A percentile compares a stretch with the other conserved stretches of the same genome.
Conservation (phyloP, 2,797 vertebrate species). For the Hapalemur alaotrensis region DNA sequence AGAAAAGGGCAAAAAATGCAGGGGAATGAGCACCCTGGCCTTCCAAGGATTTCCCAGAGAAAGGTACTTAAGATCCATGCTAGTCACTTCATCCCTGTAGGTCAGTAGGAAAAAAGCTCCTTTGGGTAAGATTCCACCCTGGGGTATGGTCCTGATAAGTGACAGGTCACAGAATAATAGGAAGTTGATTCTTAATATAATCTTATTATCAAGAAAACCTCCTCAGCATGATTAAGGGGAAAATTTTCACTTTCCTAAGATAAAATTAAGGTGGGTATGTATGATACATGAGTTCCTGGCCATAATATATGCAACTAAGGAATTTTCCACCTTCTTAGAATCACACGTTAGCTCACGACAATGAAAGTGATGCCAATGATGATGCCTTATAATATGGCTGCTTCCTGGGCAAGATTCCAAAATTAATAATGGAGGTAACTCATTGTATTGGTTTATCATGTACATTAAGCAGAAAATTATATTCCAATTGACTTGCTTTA, state of each 20-base stretch:
- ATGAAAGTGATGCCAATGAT: background rate
- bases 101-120: background rate
- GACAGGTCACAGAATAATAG: background rate
- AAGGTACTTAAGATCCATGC: background rate
- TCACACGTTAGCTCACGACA: background rate
- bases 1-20: background rate
- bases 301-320: background rate
- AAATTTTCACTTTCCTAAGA: background rate
- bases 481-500: background rate
- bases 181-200: background rate
- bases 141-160: no score
- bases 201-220: background rate
- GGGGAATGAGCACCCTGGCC: background rate
- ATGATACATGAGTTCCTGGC: background rate
- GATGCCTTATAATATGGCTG: background rate
- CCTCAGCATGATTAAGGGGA: background rate
- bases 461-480: background rate
- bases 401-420: background rate
- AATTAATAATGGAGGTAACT: background rate
- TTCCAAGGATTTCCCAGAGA: background rate
- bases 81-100: no score
- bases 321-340: background rate
- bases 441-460: background rate
- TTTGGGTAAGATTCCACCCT: background rate
- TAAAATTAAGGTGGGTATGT: background rate